Evolutionary conservation across 2,888 invertebrate genomes (phyloP).

Genomic region (Apamea anceps): DNA sequence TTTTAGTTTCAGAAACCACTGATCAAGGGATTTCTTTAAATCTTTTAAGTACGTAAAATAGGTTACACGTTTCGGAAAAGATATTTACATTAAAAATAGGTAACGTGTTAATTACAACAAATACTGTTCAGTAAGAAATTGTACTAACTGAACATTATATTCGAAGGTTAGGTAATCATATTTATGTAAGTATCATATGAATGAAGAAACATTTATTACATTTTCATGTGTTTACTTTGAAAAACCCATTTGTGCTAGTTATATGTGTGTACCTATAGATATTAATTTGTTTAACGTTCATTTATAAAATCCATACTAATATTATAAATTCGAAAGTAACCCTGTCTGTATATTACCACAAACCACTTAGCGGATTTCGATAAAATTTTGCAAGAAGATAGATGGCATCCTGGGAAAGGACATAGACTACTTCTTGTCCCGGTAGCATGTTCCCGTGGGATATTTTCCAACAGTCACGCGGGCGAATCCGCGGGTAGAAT

Average conservation of each 20-base stretch:
- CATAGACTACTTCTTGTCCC: no score
- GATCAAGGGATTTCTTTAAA: constrained; percentile 20
- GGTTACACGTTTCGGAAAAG: neutral
- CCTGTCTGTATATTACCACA: neutral
- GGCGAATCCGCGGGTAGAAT: no score
- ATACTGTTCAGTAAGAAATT: neutral
- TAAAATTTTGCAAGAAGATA: neutral
- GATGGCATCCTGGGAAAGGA: neutral
- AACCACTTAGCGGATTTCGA: neutral
- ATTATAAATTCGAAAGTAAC: neutral
- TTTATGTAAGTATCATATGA: neutral
- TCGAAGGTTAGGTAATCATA: neutral
- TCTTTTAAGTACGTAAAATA: neutral
- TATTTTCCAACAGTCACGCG: no score
- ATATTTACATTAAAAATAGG: neutral
- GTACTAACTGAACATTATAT: neutral
- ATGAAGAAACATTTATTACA: neutral
- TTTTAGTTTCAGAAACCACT: constrained; percentile 33
- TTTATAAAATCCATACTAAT: neutral
- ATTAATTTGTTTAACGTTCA: neutral
- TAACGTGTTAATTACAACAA: neutral
- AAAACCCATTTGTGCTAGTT: no score
- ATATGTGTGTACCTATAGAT: neutral
- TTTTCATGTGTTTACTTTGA: neutral
- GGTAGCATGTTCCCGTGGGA: no score